A percentile compares a stretch with the other conserved stretches of the same genome.
phyloP scores from a whole-genome alignment of 2,888 invertebrate species.

The Campaea margaritaria region DNA sequence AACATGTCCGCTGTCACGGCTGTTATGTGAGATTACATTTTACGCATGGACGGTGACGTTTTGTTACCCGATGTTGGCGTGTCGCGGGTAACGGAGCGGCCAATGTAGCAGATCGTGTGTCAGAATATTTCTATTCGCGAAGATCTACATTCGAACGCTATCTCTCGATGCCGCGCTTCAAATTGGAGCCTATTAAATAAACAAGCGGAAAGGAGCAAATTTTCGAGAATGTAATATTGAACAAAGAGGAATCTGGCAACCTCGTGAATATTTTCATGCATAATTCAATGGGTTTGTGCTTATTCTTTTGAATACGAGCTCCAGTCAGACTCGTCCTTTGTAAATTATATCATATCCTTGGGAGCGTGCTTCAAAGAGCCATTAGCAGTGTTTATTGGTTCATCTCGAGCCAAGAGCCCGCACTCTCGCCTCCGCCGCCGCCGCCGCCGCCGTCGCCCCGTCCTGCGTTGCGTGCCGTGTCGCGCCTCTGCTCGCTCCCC shows the following conservation, averaged over 20 bases:
- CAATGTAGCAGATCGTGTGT: slow-evolving; percentile 9
- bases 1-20: slow-evolving; percentile 33
- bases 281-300: slow-evolving; percentile 18
- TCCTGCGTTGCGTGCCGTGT: neutral
- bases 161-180: neutral
- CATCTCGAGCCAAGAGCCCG: slow-evolving; percentile 17
- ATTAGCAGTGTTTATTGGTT: slow-evolving; percentile 32
- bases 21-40: slow-evolving; percentile 39
- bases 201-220: slow-evolving; percentile 1
- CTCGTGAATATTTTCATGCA: slow-evolving; percentile 1
- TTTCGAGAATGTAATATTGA: slow-evolving; percentile 3
- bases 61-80: slow-evolving; percentile 28
- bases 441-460: neutral
- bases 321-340: slow-evolving; percentile 14
- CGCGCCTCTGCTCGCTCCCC: neutral
- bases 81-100: slow-evolving; percentile 19
- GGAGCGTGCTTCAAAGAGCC: slow-evolving; percentile 25
- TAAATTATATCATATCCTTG: slow-evolving; percentile 26
- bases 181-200: neutral
- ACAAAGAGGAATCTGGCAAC: neutral
- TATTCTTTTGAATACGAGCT: slow-evolving; percentile 12
- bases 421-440: neutral
- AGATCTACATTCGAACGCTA: neutral
- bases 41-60: slow-evolving; percentile 43
- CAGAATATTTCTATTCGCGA: slow-evolving; percentile 5